Percentiles rank a stretch among this genome's conserved stretches.
These are phyloP conservation scores for Lerista edwardsae DNA, from an alignment of 2,797 vertebrate genomes.

Conservation along the genomic window DNA sequence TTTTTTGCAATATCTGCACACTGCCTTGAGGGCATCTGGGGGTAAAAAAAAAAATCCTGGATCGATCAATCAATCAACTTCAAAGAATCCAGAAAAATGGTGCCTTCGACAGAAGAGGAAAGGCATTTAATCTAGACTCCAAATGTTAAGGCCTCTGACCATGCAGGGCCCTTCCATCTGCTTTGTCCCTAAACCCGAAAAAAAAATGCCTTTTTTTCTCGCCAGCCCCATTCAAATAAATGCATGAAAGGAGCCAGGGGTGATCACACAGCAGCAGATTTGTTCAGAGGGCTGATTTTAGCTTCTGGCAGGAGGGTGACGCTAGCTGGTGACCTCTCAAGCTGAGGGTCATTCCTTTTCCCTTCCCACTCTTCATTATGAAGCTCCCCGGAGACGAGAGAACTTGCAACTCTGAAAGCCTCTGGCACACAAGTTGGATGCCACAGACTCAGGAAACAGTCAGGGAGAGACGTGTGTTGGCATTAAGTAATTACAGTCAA, in stretches of 20 bases:
- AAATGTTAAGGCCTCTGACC: neutral
- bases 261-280: neutral
- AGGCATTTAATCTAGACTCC: neutral
- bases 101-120: no score
- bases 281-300: slow-evolving; percentile 2
- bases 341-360: neutral
- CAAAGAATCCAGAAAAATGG: no score
- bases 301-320: slow-evolving; percentile 16
- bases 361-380: slow-evolving; percentile 18
- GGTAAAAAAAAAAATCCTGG: no score
- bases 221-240: neutral
- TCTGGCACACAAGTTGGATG: slow-evolving; percentile 1
- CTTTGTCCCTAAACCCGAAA: neutral
- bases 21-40: no score
- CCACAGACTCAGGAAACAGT: slow-evolving; percentile 5
- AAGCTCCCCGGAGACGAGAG: neutral
- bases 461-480: neutral
- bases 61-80: no score
- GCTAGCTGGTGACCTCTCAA: neutral
- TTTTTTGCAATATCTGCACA: no score
- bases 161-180: neutral
- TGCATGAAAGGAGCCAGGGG: neutral
- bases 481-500: slow-evolving; percentile 30
- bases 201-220: neutral
- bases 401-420: neutral